Evolutionary conservation across 2,113 vertebrate genomes (phyloP), one percentile per base, ranked within the genome.

Genomic region (Nipponia nippon): DNA sequence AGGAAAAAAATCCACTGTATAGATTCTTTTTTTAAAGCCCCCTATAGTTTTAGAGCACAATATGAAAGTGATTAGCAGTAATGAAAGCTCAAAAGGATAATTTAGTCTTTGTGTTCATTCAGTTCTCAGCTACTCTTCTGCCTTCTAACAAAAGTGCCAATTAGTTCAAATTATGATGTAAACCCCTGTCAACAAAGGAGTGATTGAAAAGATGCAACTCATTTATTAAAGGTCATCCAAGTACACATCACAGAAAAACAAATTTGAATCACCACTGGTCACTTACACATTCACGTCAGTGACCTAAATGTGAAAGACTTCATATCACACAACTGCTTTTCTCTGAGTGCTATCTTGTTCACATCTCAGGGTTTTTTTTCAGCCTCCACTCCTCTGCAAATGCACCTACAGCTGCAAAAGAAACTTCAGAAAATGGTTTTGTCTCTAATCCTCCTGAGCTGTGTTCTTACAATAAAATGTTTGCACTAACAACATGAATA

Each of bases 101-200:
- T 86, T 95, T 75, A 76, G 38, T 62, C 36, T 91, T 88, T 13
- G 4, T 22, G 14, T 83, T 85, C 75, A 56, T 95, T 95, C 61
- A 49, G n/a, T 58, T 88, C 61, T 80, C 65, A 69, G 30, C 36
- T 73, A 42, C 40, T 86, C 17, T 16, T 84, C 62, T 94, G 23
- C 27, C 36, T 65, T 81, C 52, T 65, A 87, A 87, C 47, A 83
- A 47, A 92, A 85, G 20, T 72, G 62, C 47, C 80, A 88, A 44
- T 92, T 95, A 95, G 15, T 67, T 89, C 90, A 55, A 70, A 76
- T 85, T 83, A 73, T 92, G 63, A 67, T 92, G 76, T 87, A 88
- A 92, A 83, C 36, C 56, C 38, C 46, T 83, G 70, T 91, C 67
- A 55, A 67, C 55, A 78, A 93, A 89, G 19, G 50, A 78, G 53